These are phyloP conservation scores for Pararge aegeria DNA, from an alignment of 1,140 invertebrate genomes.

Conservation along the genomic window DNA sequence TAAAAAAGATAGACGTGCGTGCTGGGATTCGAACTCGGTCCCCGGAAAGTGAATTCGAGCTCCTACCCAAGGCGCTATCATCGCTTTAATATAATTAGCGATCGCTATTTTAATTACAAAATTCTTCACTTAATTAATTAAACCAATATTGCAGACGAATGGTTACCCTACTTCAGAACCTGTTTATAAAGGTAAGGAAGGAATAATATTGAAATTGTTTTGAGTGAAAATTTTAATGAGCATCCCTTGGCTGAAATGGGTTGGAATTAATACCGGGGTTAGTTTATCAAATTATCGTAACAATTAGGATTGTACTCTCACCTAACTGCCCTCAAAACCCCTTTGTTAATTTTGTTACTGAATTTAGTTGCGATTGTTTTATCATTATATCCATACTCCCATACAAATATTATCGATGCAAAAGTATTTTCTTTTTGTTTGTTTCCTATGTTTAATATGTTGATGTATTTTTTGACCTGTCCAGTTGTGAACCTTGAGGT, in stretches of 20 bases:
- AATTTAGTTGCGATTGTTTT: slow-evolving; percentile 13
- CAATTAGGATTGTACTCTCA: slow-evolving; percentile 25
- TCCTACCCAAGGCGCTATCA: no score
- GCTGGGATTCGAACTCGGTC: no score
- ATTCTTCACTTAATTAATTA: background rate
- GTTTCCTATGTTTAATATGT: no score
- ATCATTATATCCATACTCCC: background rate
- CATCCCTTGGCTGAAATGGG: slow-evolving; percentile 54
- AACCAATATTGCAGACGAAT: background rate
- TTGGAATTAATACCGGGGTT: slow-evolving; percentile 43
- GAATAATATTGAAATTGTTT: slow-evolving; percentile 63
- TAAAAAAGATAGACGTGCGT: no score
- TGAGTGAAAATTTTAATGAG: slow-evolving; percentile 71
- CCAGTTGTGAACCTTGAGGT: no score
- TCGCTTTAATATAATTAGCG: background rate
- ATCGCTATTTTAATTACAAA: background rate
- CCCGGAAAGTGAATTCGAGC: no score
- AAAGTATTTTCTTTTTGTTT: no score
- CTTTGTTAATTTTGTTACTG: slow-evolving; percentile 5
- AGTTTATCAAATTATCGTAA: slow-evolving; percentile 48
- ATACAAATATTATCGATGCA: no score
- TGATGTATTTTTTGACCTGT: no score
- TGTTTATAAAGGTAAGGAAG: slow-evolving; percentile 12
- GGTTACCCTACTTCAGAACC: slow-evolving; percentile 2
- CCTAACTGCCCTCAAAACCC: slow-evolving; percentile 5